Conservation (phyloP, 2,797 vertebrate genomes). For the Coendou prehensilis region DNA sequence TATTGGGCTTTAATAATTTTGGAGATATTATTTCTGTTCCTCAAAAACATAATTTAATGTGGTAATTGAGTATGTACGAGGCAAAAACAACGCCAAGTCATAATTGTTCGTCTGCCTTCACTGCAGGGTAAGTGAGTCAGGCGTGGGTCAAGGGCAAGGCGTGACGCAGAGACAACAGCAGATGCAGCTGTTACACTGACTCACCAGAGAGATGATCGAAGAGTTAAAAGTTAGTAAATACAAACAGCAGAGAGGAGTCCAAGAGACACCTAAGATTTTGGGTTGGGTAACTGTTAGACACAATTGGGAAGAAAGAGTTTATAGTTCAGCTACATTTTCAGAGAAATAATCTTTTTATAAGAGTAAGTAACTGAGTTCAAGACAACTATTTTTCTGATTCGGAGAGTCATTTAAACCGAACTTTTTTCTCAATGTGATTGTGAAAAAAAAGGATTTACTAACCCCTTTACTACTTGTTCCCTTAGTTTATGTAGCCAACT, state of each 20-base stretch:
- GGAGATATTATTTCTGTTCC: background rate
- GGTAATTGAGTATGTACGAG: background rate
- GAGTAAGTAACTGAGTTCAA: background rate
- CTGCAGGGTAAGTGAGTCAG: background rate
- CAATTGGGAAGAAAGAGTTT: background rate
- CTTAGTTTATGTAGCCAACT: background rate
- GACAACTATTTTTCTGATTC: background rate
- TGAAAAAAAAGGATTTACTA: constrained; percentile 19
- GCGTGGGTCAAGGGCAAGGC: background rate
- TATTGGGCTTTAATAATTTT: background rate
- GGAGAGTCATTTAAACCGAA: background rate
- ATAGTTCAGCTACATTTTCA: background rate
- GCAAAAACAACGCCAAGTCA: background rate
- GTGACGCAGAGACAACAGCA: background rate
- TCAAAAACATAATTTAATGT: background rate
- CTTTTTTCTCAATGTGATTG: background rate
- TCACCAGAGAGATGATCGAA: background rate
- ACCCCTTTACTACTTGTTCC: background rate
- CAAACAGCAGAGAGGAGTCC: background rate
- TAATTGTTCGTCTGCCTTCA: background rate
- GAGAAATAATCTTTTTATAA: background rate
- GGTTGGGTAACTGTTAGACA: background rate
- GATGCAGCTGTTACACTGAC: background rate
- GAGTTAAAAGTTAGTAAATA: background rate
- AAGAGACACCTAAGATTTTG: background rate